Evolutionary conservation across 2,797 vertebrate genomes (phyloP).

Genomic region (Hybognathus amarus): DNA sequence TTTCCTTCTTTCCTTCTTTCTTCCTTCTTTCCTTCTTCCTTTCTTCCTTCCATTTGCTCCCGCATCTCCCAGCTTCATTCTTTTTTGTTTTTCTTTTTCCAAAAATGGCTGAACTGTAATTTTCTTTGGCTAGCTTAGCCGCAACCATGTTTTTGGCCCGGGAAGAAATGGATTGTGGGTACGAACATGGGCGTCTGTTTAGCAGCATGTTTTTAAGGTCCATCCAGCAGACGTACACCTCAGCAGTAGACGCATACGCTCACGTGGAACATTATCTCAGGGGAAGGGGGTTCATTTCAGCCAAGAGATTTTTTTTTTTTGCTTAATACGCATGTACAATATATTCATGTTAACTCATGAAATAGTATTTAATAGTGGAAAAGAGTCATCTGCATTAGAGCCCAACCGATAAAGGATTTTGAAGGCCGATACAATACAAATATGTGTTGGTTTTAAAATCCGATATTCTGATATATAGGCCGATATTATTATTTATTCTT

Average conservation of each 20-base stretch:
- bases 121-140: constrained; percentile 38
- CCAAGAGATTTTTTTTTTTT: not conserved
- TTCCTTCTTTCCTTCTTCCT: not conserved
- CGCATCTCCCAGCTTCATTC: not conserved
- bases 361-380: not conserved
- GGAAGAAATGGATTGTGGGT: constrained; percentile 65
- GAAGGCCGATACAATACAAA: too few species aligned
- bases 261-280: not conserved
- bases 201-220: constrained; percentile 50
- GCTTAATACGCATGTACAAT: not conserved
- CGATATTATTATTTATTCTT: too few species aligned
- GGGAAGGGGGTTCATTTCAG: not conserved
- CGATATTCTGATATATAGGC: too few species aligned
- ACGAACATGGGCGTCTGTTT: constrained; percentile 63
- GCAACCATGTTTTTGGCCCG: constrained; percentile 58
- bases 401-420: too few species aligned
- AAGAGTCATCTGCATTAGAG: not conserved
- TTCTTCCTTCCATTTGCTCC: not conserved
- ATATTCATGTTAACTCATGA: not conserved
- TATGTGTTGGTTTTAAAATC: too few species aligned
- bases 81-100: constrained; percentile 52
- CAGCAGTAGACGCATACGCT: constrained; percentile 32
- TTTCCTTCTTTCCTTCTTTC: not conserved
- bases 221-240: constrained; percentile 55
- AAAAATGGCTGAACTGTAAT: constrained; percentile 47